These are phyloP conservation scores for Cecropterus lyciades DNA, from an alignment of 1,140 invertebrate genomes.

Conservation along the genomic window DNA sequence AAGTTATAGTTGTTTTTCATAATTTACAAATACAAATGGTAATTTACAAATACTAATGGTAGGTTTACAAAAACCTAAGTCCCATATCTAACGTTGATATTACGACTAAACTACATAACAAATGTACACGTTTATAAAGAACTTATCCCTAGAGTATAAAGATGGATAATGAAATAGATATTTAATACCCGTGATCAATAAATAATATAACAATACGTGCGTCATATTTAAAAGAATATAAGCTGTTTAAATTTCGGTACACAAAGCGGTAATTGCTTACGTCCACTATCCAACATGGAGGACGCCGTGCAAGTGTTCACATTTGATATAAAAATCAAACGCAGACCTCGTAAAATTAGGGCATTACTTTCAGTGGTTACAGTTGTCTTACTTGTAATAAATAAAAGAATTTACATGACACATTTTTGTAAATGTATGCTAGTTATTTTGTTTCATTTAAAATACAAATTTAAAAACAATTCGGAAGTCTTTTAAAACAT, in stretches of 20 bases:
- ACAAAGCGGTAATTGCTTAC: neutral
- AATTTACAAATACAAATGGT: slow-evolving; percentile 18
- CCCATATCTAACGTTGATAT: slow-evolving; percentile 3
- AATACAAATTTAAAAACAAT: too few species aligned
- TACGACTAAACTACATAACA: slow-evolving; percentile 70
- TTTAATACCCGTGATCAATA: slow-evolving; percentile 58
- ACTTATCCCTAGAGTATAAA: slow-evolving; percentile 13
- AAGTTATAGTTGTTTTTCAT: slow-evolving; percentile 19
- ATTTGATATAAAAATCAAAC: too few species aligned
- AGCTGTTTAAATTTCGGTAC: too few species aligned
- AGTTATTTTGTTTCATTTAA: too few species aligned
- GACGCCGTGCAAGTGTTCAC: neutral
- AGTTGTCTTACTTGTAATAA: too few species aligned
- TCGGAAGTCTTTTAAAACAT: too few species aligned
- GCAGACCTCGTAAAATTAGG: too few species aligned
- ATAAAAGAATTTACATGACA: too few species aligned
- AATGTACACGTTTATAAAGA: slow-evolving; percentile 55
- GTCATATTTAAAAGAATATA: neutral
- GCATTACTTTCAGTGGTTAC: too few species aligned
- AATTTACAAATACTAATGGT: slow-evolving; percentile 26
- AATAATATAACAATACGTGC: slow-evolving; percentile 3
- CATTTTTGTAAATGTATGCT: too few species aligned
- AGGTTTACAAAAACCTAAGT: slow-evolving; percentile 16
- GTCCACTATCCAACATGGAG: neutral
- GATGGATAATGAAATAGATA: slow-evolving; percentile 44